These are phyloP conservation scores for Lasioglossum marginatum DNA, from an alignment of 2,888 invertebrate genomes.

Conservation along the genomic window DNA sequence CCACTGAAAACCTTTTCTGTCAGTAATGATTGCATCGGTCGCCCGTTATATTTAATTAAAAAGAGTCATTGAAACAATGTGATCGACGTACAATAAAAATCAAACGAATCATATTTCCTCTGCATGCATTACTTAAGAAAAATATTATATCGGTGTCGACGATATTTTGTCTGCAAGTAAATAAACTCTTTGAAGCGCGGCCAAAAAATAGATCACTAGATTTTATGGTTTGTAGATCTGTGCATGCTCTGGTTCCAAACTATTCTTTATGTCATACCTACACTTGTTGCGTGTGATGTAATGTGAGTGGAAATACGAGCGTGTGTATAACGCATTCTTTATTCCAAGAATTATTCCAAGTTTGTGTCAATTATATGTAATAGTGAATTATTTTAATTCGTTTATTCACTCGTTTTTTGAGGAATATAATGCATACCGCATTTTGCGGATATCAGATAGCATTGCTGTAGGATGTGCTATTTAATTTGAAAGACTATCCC, in stretches of 20 bases:
- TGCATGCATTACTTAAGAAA: neutral
- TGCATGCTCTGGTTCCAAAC: neutral
- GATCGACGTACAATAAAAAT: neutral
- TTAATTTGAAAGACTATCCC: neutral
- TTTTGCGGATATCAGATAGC: neutral
- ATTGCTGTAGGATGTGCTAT: neutral
- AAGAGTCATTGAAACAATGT: neutral
- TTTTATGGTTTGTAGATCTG: neutral
- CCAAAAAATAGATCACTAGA: neutral
- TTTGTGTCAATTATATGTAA: neutral
- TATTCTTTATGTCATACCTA: neutral
- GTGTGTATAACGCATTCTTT: neutral
- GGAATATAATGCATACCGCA: neutral
- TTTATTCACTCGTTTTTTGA: neutral
- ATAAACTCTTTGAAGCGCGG: neutral
- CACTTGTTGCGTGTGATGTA: constrained; percentile 1
- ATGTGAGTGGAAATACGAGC: neutral
- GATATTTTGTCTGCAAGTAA: neutral
- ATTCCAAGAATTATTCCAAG: no score
- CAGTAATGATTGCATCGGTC: neutral
- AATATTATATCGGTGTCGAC: neutral
- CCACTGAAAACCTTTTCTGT: neutral
- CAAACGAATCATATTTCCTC: neutral
- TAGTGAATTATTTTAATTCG: neutral
- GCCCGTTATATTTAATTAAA: neutral